Evolutionary conservation across 2,113 vertebrate genomes (phyloP).

Genomic region (Pagrus major): DNA sequence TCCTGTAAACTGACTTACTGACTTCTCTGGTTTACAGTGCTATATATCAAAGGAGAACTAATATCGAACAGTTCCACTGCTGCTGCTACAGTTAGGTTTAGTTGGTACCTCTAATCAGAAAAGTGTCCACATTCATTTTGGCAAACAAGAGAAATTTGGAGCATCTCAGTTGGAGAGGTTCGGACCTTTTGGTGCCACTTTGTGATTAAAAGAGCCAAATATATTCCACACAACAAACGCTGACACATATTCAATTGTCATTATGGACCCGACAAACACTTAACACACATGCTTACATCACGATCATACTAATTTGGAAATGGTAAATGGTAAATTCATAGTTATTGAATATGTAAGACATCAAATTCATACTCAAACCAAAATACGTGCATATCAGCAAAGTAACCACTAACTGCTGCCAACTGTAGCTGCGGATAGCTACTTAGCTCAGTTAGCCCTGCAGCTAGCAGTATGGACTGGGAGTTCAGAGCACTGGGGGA

Average conservation of each 20-base stretch:
- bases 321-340: no score
- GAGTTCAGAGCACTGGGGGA: no score
- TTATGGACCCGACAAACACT: neutral
- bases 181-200: neutral
- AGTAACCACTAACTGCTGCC: no score
- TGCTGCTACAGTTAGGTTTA: neutral
- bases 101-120: neutral
- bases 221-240: neutral
- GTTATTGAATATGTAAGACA: no score
- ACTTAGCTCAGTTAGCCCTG: no score
- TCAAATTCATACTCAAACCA: no score
- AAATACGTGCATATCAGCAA: no score
- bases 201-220: neutral
- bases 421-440: no score
- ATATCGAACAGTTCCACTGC: neutral
- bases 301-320: no score
- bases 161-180: neutral
- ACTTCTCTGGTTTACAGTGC: neutral
- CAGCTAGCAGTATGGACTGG: no score
- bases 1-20: neutral
- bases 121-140: neutral
- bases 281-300: no score
- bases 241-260: no score
- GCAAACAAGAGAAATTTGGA: neutral
- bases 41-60: neutral